Evolutionary conservation across 2,113 vertebrate species (phyloP), one percentile per base, ranked within the genome.

Genomic region (Penelope pileata): DNA sequence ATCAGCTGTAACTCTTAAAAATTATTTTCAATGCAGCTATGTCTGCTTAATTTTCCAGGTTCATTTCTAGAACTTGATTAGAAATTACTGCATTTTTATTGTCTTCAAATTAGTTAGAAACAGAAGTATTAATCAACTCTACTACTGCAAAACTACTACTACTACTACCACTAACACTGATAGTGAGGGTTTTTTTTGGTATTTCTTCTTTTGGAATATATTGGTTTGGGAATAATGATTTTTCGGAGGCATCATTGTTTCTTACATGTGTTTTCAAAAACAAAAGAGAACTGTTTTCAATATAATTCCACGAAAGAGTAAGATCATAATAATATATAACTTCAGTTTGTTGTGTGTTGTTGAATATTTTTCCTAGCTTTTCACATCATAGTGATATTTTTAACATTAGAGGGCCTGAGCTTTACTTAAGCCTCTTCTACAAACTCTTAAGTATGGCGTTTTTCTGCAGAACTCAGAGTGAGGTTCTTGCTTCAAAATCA

Each of bases 161-260:
- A 6, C 10, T 66, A 56, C 53, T 53, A 54, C 51, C 14, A 17
- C 45, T 45, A 45, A 22, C 5, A 27, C 3, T 23, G 29, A n/a
- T 13, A 79, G 43, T 27, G n/a, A 51, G 0, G 23, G 16, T 42
- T 76, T 60, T 56, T n/a, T 40, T 2, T 14, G 0, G 1, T 82
- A 82, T 64, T 91, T 64, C 5, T 63, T 38, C 2, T 83, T 83
- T 66, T 48, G 13, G 3, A 70, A 38, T 36, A 1, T 59, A 48
- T 19, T 90, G 14, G 18, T 70, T 70, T 54, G 66, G 27, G 21
- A 16, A 26, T 64, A 70, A 6, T 38, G 27, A 12, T 63, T 91
- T 81, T 60, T 34, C 29, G 45, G 32, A 67, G 32, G 36, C 22
- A 4, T 59, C 56, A 6, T 15, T 40, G 3, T 27, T 77, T n/a